Percentiles rank a stretch among this genome's conserved stretches.
phyloP scores from a whole-genome alignment of 2,888 invertebrate genomes.

The Leucozona laternaria region DNA sequence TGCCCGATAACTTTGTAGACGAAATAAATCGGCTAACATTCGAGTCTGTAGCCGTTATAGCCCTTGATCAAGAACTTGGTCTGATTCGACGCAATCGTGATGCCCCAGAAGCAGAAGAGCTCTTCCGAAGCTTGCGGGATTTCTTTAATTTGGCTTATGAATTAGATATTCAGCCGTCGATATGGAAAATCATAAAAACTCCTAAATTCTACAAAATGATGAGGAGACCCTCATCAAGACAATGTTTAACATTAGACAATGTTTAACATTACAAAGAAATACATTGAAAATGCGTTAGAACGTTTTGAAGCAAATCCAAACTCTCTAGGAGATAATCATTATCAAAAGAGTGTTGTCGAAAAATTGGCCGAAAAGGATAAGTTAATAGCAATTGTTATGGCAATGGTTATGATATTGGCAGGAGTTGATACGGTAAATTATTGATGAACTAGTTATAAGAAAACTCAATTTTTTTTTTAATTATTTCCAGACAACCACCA shows the following conservation, averaged over 20 bases:
- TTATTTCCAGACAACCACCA: slow-evolving; percentile 85
- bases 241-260: slow-evolving; percentile 77
- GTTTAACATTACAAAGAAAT: slow-evolving; percentile 78
- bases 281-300: slow-evolving; percentile 80
- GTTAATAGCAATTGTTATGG: slow-evolving; percentile 85
- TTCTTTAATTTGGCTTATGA: slow-evolving; percentile 75
- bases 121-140: slow-evolving; percentile 75
- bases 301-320: slow-evolving; percentile 63
- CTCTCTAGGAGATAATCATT: slow-evolving; percentile 76
- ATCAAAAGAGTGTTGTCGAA: slow-evolving; percentile 84
- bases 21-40: slow-evolving; percentile 85
- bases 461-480: background rate
- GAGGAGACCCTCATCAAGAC: slow-evolving; percentile 76
- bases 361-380: slow-evolving; percentile 84
- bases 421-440: slow-evolving; percentile 86
- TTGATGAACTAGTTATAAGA: background rate
- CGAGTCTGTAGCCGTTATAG: slow-evolving; percentile 83
- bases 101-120: slow-evolving; percentile 77
- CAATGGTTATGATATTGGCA: slow-evolving; percentile 86
- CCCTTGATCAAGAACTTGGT: slow-evolving; percentile 79
- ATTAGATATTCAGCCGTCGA: slow-evolving; percentile 80
- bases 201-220: slow-evolving; percentile 79
- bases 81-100: slow-evolving; percentile 75
- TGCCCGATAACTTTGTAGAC: slow-evolving; percentile 83
- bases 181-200: slow-evolving; percentile 80